Conservation (phyloP, 2,797 vertebrate genomes). For the Octomys mimax region DNA sequence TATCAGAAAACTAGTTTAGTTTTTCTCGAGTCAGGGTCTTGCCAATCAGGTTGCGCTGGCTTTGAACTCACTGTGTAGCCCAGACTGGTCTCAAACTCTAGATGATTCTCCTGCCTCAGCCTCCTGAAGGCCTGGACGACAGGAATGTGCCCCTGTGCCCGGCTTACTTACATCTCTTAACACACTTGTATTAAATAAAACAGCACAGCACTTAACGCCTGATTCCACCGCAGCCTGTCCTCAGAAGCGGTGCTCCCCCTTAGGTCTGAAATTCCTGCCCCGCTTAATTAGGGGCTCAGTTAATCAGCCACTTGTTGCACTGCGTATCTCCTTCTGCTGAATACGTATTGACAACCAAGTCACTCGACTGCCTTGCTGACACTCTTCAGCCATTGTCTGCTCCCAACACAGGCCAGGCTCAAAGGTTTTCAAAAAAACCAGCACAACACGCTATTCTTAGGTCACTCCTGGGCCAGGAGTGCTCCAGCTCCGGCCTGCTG, state of each 20-base stretch:
- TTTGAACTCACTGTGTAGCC: not conserved
- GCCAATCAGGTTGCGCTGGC: not conserved
- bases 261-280: not conserved
- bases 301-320: conserved; percentile 41
- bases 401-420: conserved; percentile 48
- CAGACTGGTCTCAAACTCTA: not conserved
- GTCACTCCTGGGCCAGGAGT: not conserved
- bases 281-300: conserved; percentile 32
- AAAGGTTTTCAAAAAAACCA: not conserved
- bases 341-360: conserved; percentile 62
- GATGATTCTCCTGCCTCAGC: not conserved
- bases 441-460: not conserved
- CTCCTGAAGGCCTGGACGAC: not conserved
- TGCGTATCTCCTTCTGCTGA: not conserved
- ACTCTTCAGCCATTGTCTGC: conserved; percentile 39
- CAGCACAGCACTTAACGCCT: not conserved
- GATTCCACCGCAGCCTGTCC: not conserved
- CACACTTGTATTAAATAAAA: conserved; percentile 16
- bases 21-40: not conserved
- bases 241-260: not conserved
- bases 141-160: not conserved
- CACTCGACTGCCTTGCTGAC: conserved; percentile 45
- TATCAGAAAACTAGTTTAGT: not conserved
- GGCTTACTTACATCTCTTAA: not conserved
- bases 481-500: not conserved